Percentiles rank a stretch among this genome's conserved stretches.
These are phyloP conservation scores for Phrynosoma blainvillii DNA, from an alignment of 2,113 vertebrate genomes.

Conservation along the genomic window DNA sequence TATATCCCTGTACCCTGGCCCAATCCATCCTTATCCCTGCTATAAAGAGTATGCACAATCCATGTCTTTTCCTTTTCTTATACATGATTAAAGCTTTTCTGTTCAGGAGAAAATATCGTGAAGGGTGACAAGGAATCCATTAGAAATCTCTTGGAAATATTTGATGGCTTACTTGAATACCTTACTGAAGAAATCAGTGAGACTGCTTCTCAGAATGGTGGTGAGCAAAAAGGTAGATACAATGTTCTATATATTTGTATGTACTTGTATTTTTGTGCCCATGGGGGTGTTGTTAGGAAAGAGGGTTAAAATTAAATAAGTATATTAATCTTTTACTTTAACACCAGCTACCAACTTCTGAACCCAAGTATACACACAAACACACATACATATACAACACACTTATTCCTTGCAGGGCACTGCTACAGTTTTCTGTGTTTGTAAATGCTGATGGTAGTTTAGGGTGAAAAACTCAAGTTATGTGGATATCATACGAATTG, in stretches of 20 bases:
- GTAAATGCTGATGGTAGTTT: too few relatives aligned
- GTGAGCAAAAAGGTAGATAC: conserved; percentile 65
- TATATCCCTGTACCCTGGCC: neutral
- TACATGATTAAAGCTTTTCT: conserved; percentile 44
- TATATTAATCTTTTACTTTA: neutral
- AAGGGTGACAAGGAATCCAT: conserved; percentile 89
- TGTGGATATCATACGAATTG: too few relatives aligned
- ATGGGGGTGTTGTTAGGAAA: neutral
- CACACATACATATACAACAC: too few relatives aligned
- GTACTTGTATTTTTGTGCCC: neutral
- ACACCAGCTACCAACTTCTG: neutral
- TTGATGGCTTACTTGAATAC: conserved; percentile 95
- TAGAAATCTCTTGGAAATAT: conserved; percentile 94
- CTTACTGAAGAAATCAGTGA: conserved; percentile 89
- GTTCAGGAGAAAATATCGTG: conserved; percentile 92
- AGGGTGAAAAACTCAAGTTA: too few relatives aligned
- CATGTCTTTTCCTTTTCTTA: neutral
- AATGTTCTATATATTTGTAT: neutral
- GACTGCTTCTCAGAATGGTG: conserved; percentile 78
- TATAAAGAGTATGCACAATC: neutral
- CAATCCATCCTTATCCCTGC: neutral
- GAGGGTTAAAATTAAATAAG: neutral
- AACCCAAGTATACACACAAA: neutral
- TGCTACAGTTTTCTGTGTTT: too few relatives aligned
- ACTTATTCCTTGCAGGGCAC: too few relatives aligned